Percentiles rank a stretch among this genome's conserved stretches.
Conservation (phyloP, 2,113 vertebrate species). For the cattle (Bos taurus) region ARS-UCD2.0 NC_037337.1:9944001-9944500, state of each 20-base stretch:
- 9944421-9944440: background rate
- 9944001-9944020: background rate
- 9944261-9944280: background rate
- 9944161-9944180: background rate
- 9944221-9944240: background rate
- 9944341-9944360: background rate
- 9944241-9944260: background rate
- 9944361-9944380: background rate
- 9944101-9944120: background rate
- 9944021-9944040: background rate
- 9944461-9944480: background rate
- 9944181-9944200: background rate
- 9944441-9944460: background rate
- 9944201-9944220: background rate
- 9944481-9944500: background rate
- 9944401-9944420: background rate
- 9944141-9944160: background rate
- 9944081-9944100: background rate
- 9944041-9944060: background rate
- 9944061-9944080: background rate
- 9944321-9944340: background rate
- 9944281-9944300: slow-evolving; percentile 13
- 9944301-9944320: background rate
- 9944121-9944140: background rate
- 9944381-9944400: background rate